phyloP scores from a whole-genome alignment of 2,888 invertebrate species.

The Drosophila quasianomalipes region DNA sequence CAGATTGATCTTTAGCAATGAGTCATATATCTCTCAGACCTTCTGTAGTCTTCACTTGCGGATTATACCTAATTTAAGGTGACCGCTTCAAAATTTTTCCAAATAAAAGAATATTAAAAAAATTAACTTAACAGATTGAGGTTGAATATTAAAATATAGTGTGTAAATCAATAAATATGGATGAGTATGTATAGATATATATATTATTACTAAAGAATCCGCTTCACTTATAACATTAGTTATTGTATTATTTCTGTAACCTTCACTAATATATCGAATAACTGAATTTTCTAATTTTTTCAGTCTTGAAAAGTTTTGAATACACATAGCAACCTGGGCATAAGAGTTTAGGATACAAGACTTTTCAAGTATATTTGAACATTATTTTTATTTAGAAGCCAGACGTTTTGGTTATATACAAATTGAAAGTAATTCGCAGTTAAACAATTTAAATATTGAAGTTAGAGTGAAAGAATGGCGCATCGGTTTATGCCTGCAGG shows the following conservation, averaged over 20 bases:
- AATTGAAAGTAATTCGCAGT: slow-evolving; percentile 12
- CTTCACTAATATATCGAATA: background rate
- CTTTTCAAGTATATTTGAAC: background rate
- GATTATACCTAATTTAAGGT: background rate
- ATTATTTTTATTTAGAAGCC: slow-evolving; percentile 8
- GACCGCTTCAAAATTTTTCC: background rate
- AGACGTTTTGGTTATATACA: slow-evolving; percentile 4
- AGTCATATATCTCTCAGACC: background rate
- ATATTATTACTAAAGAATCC: background rate
- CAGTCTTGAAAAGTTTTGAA: background rate
- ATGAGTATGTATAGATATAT: background rate
- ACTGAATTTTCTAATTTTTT: too few species aligned
- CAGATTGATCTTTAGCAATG: background rate
- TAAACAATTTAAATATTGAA: background rate
- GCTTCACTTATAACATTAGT: background rate
- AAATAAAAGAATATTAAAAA: background rate
- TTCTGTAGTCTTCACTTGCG: background rate
- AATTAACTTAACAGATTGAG: background rate
- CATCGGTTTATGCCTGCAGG: slow-evolving; percentile 18
- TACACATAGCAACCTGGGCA: slow-evolving; percentile 16
- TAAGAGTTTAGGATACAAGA: background rate
- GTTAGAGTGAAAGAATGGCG: slow-evolving; percentile 36
- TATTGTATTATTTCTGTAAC: background rate
- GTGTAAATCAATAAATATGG: background rate
- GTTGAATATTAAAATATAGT: background rate